Percentiles rank a stretch among this genome's conserved stretches.
phyloP scores from a whole-genome alignment of 2,797 vertebrate species.

The Labeo calbasu region DNA sequence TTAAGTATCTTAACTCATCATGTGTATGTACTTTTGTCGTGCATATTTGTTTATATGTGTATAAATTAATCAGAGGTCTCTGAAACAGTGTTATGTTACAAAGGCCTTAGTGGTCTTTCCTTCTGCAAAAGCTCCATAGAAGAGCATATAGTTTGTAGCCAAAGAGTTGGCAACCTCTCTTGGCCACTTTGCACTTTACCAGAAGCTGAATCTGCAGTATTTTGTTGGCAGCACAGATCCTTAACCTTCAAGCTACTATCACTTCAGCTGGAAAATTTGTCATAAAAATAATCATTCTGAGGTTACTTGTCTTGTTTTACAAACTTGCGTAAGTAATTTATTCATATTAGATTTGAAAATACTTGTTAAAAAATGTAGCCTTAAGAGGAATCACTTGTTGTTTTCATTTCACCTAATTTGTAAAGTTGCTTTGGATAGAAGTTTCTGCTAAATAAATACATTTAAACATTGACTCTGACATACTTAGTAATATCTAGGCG shows the following conservation, averaged over 20 bases:
- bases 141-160: background rate
- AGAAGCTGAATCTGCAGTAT: conserved; percentile 1
- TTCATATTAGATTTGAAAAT: background rate
- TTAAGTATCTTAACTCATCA: background rate
- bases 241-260: conserved; percentile 1
- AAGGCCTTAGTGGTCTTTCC: background rate
- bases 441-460: background rate
- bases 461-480: background rate
- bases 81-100: background rate
- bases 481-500: background rate
- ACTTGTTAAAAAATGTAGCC: background rate
- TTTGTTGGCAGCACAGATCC: conserved; percentile 8
- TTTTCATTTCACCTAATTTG: background rate
- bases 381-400: background rate
- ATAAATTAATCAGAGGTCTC: background rate
- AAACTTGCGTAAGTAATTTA: background rate
- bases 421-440: background rate
- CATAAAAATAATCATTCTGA: background rate
- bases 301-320: background rate
- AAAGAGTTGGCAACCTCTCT: conserved; percentile 2
- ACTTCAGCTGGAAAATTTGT: background rate
- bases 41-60: background rate
- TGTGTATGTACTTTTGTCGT: background rate
- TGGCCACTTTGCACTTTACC: background rate
- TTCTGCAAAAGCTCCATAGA: background rate